These are phyloP conservation scores for Mormyrus iriodes DNA, from an alignment of 2,113 vertebrate genomes.

Conservation along the genomic window DNA sequence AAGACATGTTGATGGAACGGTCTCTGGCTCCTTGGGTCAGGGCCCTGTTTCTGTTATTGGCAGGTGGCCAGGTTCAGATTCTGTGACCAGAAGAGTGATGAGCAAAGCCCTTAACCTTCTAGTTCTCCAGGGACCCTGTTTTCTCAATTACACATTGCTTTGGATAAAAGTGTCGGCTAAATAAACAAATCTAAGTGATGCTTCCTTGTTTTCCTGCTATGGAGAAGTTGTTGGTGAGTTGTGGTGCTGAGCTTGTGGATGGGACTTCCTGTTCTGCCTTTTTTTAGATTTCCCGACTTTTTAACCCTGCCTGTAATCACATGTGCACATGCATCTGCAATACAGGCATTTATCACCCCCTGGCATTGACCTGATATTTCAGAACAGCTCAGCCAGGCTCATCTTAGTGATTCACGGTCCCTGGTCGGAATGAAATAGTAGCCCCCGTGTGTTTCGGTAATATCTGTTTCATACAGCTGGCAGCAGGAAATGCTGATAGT, in stretches of 20 bases:
- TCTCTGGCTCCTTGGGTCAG: background rate
- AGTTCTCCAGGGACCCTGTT: background rate
- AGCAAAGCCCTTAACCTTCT: background rate
- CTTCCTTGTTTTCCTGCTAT: background rate
- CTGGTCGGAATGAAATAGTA: background rate
- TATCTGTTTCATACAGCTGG: background rate
- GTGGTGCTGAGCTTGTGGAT: background rate
- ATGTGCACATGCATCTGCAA: background rate
- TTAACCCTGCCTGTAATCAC: background rate
- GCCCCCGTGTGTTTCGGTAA: background rate
- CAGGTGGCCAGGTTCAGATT: background rate
- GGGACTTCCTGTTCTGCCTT: background rate
- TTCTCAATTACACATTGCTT: background rate
- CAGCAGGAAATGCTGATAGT: constrained; percentile 11
- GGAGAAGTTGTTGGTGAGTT: background rate
- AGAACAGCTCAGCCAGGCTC: background rate
- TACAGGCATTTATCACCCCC: background rate
- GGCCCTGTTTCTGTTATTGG: background rate
- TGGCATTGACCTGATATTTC: background rate
- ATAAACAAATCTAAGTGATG: background rate
- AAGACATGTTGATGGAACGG: background rate
- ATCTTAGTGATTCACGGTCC: background rate
- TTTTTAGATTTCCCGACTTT: background rate
- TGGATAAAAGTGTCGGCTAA: background rate
- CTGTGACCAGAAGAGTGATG: background rate